Evolutionary conservation across 1,140 invertebrate genomes (phyloP).

Genomic region (Aethina tumida): DNA sequence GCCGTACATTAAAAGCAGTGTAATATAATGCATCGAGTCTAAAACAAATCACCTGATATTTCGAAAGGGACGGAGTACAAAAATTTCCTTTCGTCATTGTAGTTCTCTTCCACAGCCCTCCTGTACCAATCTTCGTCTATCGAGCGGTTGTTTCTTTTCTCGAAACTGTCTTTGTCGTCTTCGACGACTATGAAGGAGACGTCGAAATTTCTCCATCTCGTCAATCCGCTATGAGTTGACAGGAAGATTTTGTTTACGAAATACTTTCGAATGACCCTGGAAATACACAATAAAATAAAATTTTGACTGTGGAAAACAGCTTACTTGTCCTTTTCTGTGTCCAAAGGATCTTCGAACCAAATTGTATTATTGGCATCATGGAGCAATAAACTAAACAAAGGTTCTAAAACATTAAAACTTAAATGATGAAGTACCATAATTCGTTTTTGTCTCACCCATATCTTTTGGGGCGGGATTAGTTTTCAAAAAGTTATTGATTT

Average conservation of each 20-base stretch:
- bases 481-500: slow-evolving; percentile 9
- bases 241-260: slow-evolving; percentile 50
- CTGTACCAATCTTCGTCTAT: slow-evolving; percentile 91
- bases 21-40: too few relatives aligned
- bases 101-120: slow-evolving; percentile 80
- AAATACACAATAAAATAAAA: too few relatives aligned
- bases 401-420: too few relatives aligned
- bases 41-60: slow-evolving; percentile 19
- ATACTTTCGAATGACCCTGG: slow-evolving; percentile 16
- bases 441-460: too few relatives aligned
- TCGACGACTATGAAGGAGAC: slow-evolving; percentile 16
- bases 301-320: too few relatives aligned
- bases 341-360: slow-evolving; percentile 21
- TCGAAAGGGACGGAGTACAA: slow-evolving; percentile 77
- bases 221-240: slow-evolving; percentile 77
- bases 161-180: slow-evolving; percentile 15
- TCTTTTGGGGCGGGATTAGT: too few relatives aligned
- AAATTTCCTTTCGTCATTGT: slow-evolving; percentile 66
- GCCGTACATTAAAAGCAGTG: too few relatives aligned
- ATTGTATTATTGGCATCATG: slow-evolving; percentile 16
- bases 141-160: slow-evolving; percentile 49
- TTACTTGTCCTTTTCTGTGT: slow-evolving; percentile 10
- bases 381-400: slow-evolving; percentile 8
- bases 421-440: too few relatives aligned
- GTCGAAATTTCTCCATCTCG: slow-evolving; percentile 58